Evolutionary conservation across 2,113 vertebrate species (phyloP), one percentile per base, ranked within the genome.

Genomic region (Phalacrocorax aristotelis): DNA sequence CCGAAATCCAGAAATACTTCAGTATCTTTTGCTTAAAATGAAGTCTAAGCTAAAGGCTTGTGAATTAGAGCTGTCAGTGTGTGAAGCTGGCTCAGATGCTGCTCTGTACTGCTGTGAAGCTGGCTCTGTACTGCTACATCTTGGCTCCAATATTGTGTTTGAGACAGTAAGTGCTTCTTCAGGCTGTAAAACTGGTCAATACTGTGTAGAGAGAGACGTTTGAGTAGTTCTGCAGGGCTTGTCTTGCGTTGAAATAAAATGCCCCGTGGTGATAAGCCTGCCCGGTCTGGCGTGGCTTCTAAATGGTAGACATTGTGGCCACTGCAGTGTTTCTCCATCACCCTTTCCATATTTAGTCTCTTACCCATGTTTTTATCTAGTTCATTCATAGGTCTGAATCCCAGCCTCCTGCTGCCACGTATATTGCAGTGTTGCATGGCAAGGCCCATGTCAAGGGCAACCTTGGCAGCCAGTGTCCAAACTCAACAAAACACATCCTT

Each of bases 371-470:
- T 25, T 76, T 64, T 55, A 27, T 66, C 22, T 51, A 12, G 5
- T 44, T 65, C 2, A 1, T 60, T 32, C 17, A 80, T 51, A 7
- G 38, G 40, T n/a, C 49, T 38, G 34, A 89, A 80, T 74, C 54
- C 22, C 49, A 21, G 0, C 29, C 10, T 89, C 34, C 44, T 58
- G 44, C 36, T 38, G 46, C 68, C 76, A 2, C 22, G 0, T 15
- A 1, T 10, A 3, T 7, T 20, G 9, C 15, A 61, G 65, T 15
- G 48, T 68, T 55, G 30, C 48, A 8, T 11, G 36, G n/a, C 72
- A 30, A 30, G 40, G 40, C 65, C 40, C 3, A 0, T 12, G 46
- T 27, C 36, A 19, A 5, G 10, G 36, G n/a, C 27, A 1, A 2
- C 68, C 44, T 64, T 55, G 48, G 29, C 76, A 92, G 58, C 42